Conservation (phyloP, 2,888 invertebrate genomes). For the Agriotes lineatus region DNA sequence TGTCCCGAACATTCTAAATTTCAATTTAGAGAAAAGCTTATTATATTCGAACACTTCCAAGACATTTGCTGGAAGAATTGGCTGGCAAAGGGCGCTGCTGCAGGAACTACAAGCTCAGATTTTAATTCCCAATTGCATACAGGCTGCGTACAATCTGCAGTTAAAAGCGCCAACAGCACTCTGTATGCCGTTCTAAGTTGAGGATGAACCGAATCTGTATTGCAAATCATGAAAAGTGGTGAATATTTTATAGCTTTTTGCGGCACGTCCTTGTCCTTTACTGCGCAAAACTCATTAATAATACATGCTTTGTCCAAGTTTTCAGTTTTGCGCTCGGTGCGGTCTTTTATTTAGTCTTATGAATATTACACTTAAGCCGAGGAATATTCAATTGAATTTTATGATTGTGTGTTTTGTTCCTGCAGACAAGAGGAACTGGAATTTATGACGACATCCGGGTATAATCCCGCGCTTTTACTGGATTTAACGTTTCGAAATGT, state of each 20-base stretch:
- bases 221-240: constrained; percentile 23
- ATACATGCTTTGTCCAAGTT: constrained; percentile 20
- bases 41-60: no score
- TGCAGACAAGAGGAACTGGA: neutral
- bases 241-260: constrained; percentile 24
- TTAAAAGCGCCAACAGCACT: neutral
- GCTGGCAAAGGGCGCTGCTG: no score
- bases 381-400: constrained; percentile 12
- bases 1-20: no score
- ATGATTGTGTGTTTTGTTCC: neutral
- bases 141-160: no score
- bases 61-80: no score
- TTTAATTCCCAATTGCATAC: no score
- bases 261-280: constrained; percentile 7
- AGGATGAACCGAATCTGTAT: constrained; percentile 17
- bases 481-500: no score
- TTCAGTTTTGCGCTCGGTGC: constrained; percentile 15
- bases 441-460: neutral
- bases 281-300: constrained; percentile 3
- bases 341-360: constrained; percentile 12
- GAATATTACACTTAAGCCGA: constrained; percentile 6
- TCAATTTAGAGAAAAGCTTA: no score
- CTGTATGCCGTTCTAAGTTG: neutral
- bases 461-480: no score
- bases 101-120: no score